These are phyloP conservation scores for Euleptes europaea DNA, from an alignment of 2,113 vertebrate genomes.

Conservation along the genomic window DNA sequence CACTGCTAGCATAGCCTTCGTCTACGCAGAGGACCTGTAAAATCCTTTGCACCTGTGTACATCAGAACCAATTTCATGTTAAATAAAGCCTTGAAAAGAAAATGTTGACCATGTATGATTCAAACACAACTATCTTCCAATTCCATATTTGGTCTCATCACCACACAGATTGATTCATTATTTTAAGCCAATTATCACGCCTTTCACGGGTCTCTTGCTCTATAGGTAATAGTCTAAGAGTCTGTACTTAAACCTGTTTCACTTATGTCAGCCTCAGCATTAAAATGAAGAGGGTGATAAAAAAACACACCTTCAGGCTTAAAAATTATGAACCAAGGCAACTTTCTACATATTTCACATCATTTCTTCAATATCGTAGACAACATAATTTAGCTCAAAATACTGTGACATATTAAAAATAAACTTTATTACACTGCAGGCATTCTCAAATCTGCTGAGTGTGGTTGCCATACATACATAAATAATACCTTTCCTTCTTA, in stretches of 20 bases:
- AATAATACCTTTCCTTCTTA: slow-evolving; percentile 52
- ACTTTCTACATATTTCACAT: slow-evolving; percentile 45
- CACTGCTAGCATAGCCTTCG: slow-evolving; percentile 51
- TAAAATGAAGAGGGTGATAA: slow-evolving; percentile 50
- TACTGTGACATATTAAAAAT: slow-evolving; percentile 71
- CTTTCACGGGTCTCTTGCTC: slow-evolving; percentile 50
- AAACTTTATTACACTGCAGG: slow-evolving; percentile 61
- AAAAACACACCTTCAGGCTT: slow-evolving; percentile 50
- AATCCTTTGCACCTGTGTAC: slow-evolving; percentile 43
- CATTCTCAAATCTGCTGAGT: slow-evolving; percentile 61
- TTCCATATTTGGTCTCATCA: slow-evolving; percentile 56
- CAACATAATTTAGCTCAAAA: slow-evolving; percentile 65
- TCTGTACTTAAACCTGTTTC: slow-evolving; percentile 57
- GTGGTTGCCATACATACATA: slow-evolving; percentile 57
- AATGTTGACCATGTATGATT: slow-evolving; percentile 50
- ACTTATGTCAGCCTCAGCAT: slow-evolving; percentile 58
- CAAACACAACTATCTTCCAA: slow-evolving; percentile 56
- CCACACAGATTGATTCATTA: slow-evolving; percentile 58
- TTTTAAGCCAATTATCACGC: slow-evolving; percentile 63
- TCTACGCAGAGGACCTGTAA: slow-evolving; percentile 29
- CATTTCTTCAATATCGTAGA: slow-evolving; percentile 56
- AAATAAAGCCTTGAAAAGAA: slow-evolving; percentile 60
- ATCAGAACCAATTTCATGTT: slow-evolving; percentile 54
- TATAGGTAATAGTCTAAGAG: slow-evolving; percentile 30
- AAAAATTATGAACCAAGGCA: slow-evolving; percentile 49